Evolutionary conservation across 1,140 invertebrate species (phyloP).

Genomic region (Hylaeus volcanicus): DNA sequence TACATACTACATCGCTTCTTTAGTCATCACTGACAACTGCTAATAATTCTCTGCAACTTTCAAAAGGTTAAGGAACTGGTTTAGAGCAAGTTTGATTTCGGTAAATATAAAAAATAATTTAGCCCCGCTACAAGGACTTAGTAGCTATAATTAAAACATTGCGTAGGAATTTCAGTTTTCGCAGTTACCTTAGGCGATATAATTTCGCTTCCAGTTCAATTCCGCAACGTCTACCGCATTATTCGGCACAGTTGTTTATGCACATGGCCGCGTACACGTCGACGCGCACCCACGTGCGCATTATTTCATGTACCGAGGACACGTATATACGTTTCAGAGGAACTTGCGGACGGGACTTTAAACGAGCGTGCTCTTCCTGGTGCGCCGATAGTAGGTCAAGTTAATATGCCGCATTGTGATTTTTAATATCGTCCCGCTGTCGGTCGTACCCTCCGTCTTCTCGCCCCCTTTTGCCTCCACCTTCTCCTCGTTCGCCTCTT

Average conservation of each 20-base stretch:
- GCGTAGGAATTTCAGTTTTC: too few species aligned
- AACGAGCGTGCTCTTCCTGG: slow-evolving; percentile 63
- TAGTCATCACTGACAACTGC: too few species aligned
- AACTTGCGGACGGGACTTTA: slow-evolving; percentile 54
- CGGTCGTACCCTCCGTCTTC: slow-evolving; percentile 55
- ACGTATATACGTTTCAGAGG: slow-evolving; percentile 41
- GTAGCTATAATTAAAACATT: too few species aligned
- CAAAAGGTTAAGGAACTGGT: too few species aligned
- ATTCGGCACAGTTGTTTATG: slow-evolving; percentile 43
- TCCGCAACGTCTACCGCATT: slow-evolving; percentile 31
- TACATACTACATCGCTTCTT: too few species aligned
- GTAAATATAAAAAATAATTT: too few species aligned
- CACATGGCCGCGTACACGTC: slow-evolving; percentile 12
- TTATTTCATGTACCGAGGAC: slow-evolving; percentile 40
- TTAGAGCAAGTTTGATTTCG: too few species aligned
- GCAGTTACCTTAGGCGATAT: neutral
- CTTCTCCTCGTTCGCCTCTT: slow-evolving; percentile 58
- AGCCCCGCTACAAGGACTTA: too few species aligned
- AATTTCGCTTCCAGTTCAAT: slow-evolving; percentile 9
- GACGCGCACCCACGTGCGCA: slow-evolving; percentile 43
- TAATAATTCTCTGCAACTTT: too few species aligned
- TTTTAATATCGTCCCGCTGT: slow-evolving; percentile 71
- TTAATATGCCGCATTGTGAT: slow-evolving; percentile 78
- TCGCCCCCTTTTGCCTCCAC: slow-evolving; percentile 26
- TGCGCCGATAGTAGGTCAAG: slow-evolving; percentile 73